A percentile compares a stretch with the other conserved stretches of the same genome.
phyloP scores from a whole-genome alignment of 1,140 invertebrate species.

The Temnothorax nylanderi region DNA sequence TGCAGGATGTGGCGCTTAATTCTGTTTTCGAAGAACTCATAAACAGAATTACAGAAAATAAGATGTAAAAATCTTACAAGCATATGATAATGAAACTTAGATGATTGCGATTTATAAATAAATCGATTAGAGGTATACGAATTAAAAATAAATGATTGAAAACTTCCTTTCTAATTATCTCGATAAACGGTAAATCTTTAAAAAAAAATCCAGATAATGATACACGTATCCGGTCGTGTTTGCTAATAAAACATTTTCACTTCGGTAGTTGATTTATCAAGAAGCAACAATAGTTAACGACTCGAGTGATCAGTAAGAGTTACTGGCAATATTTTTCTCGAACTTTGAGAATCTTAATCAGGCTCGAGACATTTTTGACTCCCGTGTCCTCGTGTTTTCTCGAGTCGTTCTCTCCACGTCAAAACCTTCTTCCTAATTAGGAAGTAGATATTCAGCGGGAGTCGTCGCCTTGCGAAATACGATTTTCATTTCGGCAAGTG shows the following conservation, averaged over 20 bases:
- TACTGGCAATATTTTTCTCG: conserved; percentile 28
- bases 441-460: conserved; percentile 3
- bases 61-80: neutral
- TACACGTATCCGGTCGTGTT: neutral
- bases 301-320: conserved; percentile 1
- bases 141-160: neutral
- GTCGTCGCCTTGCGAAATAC: conserved; percentile 31
- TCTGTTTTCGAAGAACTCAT: neutral
- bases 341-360: conserved; percentile 45
- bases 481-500: conserved; percentile 44
- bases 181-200: neutral
- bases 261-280: conserved; percentile 40
- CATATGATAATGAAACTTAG: neutral
- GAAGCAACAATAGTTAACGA: conserved; percentile 36
- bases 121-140: neutral
- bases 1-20: neutral
- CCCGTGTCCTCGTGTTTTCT: conserved; percentile 11
- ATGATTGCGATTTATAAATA: neutral
- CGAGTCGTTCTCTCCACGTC: neutral
- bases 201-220: conserved; percentile 51
- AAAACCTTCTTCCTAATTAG: conserved; percentile 49
- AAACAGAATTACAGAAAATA: neutral
- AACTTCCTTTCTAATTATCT: conserved; percentile 24
- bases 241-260: neutral
- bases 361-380: conserved; percentile 33